phyloP scores from a whole-genome alignment of 2,888 invertebrate species.

The Macrosiphum euphorbiae region DNA sequence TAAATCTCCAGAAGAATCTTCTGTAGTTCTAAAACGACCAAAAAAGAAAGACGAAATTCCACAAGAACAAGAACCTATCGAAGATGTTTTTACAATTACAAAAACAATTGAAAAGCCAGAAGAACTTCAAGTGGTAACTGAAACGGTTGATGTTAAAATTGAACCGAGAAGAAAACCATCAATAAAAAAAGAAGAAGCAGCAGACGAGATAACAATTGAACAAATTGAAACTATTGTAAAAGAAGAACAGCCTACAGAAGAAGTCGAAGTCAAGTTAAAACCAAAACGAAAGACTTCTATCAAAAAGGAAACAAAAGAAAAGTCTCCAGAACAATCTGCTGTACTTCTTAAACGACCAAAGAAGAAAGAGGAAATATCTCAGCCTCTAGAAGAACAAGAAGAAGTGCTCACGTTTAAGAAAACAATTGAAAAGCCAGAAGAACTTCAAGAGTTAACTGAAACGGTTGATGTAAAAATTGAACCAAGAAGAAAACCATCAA shows the following conservation, averaged over 20 bases:
- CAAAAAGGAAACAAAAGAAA: slow-evolving; percentile 3
- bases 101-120: slow-evolving; percentile 68
- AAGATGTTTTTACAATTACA: slow-evolving; percentile 69
- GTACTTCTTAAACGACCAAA: slow-evolving; percentile 38
- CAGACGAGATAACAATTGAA: slow-evolving; percentile 67
- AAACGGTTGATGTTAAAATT: slow-evolving; percentile 70
- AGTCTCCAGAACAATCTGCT: neutral
- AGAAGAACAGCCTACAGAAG: slow-evolving; percentile 66
- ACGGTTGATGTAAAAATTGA: slow-evolving; percentile 65
- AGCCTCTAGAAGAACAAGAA: no score
- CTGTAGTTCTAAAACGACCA: slow-evolving; percentile 68
- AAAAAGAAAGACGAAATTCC: slow-evolving; percentile 71
- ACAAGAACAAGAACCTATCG: slow-evolving; percentile 67
- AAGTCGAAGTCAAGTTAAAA: neutral
- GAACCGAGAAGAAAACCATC: slow-evolving; percentile 75
- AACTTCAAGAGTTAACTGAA: no score
- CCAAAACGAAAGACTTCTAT: neutral
- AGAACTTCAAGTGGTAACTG: slow-evolving; percentile 70
- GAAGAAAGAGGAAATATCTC: slow-evolving; percentile 62
- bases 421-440: no score
- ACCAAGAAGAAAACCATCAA: slow-evolving; percentile 75
- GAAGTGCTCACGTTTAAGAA: no score
- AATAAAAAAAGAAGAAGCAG: neutral
- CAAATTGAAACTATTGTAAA: slow-evolving; percentile 70
- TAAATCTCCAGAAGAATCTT: neutral